Base-by-base conservation (phyloP, 1,140 invertebrate genomes). In the Acromyrmex echinatior region DNA sequence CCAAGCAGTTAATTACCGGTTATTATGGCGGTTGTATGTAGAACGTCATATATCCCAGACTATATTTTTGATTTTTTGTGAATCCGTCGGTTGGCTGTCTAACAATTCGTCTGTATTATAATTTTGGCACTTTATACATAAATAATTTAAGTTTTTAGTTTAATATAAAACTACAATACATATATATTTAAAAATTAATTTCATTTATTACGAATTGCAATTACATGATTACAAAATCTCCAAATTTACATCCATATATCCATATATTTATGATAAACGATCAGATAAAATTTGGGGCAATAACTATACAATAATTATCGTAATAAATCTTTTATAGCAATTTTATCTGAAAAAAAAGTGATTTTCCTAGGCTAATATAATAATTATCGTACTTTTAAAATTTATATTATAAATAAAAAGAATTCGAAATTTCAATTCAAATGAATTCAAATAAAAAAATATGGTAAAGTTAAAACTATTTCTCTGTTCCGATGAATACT, bases 1-100 rank as follows among this genome's bases (percentile, higher is more conserved):
- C 39, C 39, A 49, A 18, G 6, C 45, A 79, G 12, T 49, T 66
- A 66, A 79, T 79, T 49, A 18, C 18, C 60, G 39, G 18, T 49
- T 78, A 9, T 79, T 66, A n/a, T 7, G 31, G 16, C 58, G 16
- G 39, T 25, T 25, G 25, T 25, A 25, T 25, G 25, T 21, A 65
- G 31, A 35, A 31, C 10, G 2, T 2, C 9, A 45, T 10, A n/a
- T 16, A 18, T 56, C 9, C 2, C 2, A n/a, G 14, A 16, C 9
- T 25, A 49, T 45, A 49, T 25, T 3, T 28, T 45, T 21, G 14
- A 1, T 16, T 35, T 58, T n/a, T 21, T 28, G 18, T 3, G 18
- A 5, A n/a, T 6, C 53, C 56, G 56, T 58, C n/a, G n/a, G 6
- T 58, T 9, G 2, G 2, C 9, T 45, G 39, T 45, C 39, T 58